Evolutionary conservation across 2,113 vertebrate species (phyloP).

Genomic region (Smithornis capensis): DNA sequence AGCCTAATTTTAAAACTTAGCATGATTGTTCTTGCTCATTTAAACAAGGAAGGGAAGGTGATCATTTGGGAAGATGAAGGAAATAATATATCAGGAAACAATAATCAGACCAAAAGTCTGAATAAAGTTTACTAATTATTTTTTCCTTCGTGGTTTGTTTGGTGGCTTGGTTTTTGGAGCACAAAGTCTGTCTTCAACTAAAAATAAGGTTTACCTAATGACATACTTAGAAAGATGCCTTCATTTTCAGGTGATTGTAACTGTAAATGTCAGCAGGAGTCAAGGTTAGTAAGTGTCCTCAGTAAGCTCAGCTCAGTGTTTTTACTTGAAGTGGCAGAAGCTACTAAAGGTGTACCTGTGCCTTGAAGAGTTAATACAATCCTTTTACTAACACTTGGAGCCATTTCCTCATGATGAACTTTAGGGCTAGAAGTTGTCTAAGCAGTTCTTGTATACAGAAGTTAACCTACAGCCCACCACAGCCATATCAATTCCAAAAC

Average conservation of each 20-base stretch:
- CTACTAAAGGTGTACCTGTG: background rate
- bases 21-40: background rate
- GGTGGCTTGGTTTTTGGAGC: background rate
- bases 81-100: background rate
- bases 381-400: background rate
- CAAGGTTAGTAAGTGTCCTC: background rate
- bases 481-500: background rate
- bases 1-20: background rate
- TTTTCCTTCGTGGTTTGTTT: background rate
- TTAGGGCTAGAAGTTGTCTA: background rate
- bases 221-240: background rate
- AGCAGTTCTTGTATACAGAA: background rate
- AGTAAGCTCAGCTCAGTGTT: background rate
- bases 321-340: background rate
- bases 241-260: background rate
- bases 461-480: background rate
- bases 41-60: background rate
- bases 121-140: background rate
- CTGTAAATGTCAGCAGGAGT: background rate
- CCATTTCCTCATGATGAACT: background rate
- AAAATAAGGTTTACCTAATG: background rate
- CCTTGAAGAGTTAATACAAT: background rate
- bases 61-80: background rate
- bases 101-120: background rate
- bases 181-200: background rate